Conservation (phyloP, 2,113 vertebrate genomes). For the Hoplias malabaricus region DNA sequence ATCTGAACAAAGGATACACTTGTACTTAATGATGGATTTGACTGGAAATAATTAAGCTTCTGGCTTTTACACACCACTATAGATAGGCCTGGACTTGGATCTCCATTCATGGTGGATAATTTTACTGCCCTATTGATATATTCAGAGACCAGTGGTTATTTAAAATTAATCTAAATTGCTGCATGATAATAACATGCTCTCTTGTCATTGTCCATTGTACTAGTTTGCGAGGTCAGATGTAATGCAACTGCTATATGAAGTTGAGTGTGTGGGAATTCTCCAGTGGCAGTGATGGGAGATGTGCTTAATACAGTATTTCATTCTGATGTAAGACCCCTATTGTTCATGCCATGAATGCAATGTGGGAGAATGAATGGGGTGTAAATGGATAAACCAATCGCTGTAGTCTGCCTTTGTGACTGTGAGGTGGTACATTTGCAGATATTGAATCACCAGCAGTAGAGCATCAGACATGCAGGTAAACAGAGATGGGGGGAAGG, state of each 20-base stretch:
- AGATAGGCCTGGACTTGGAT: no score
- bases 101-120: background rate
- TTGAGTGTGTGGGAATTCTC: background rate
- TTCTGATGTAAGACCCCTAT: background rate
- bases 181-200: background rate
- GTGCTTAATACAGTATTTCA: background rate
- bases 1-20: no score
- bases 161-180: background rate
- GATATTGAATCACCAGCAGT: background rate
- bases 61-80: no score
- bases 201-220: background rate
- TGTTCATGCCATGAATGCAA: slow-evolving; percentile 4
- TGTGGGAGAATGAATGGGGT: background rate
- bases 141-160: background rate
- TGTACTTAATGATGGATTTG: no score
- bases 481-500: background rate
- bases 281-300: background rate
- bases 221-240: background rate
- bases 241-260: background rate
- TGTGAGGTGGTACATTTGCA: background rate
- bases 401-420: background rate
- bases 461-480: background rate
- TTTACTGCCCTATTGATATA: background rate
- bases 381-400: background rate
- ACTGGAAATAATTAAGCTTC: no score